Percentiles rank a stretch among this genome's conserved stretches.
Evolutionary conservation across 2,797 vertebrate genomes (phyloP).

Genomic region (Ara ararauna): DNA sequence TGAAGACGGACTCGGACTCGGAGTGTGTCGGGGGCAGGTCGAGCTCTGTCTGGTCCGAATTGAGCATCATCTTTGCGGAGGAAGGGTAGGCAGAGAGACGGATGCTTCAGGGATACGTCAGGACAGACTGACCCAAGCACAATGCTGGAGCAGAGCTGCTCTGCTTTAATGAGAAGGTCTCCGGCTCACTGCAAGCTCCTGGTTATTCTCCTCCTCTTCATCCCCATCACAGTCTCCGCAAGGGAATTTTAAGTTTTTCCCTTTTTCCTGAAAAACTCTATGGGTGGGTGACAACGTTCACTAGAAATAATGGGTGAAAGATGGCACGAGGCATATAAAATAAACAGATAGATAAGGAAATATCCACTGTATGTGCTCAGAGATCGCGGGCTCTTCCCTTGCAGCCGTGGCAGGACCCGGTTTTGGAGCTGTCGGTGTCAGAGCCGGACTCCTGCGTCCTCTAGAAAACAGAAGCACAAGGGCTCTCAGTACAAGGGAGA

Average conservation of each 20-base stretch:
- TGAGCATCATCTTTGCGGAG: constrained; percentile 74
- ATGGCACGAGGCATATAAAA: background rate
- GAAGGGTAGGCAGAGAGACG: background rate
- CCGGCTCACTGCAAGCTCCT: background rate
- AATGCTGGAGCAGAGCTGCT: fast-evolving
- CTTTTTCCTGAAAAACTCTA: background rate
- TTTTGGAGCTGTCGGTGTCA: background rate
- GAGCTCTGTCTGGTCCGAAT: constrained; percentile 76
- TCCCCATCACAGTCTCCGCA: background rate
- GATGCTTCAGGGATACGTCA: background rate
- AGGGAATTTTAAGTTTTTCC: background rate
- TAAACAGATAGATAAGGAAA: background rate
- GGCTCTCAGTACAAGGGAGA: background rate
- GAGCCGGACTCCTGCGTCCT: background rate
- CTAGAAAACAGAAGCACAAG: background rate
- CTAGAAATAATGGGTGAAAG: fast-evolving
- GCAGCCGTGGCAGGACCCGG: background rate
- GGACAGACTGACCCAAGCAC: background rate
- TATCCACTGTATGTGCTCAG: background rate
- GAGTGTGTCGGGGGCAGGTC: constrained; percentile 74
- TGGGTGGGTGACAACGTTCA: fast-evolving
- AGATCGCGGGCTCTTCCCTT: background rate
- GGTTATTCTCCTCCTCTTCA: background rate
- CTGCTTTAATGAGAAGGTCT: background rate
- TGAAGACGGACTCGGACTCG: constrained; percentile 74